Evolutionary conservation across 2,888 invertebrate species (phyloP).

Genomic region (Tanaodytes sp.): DNA sequence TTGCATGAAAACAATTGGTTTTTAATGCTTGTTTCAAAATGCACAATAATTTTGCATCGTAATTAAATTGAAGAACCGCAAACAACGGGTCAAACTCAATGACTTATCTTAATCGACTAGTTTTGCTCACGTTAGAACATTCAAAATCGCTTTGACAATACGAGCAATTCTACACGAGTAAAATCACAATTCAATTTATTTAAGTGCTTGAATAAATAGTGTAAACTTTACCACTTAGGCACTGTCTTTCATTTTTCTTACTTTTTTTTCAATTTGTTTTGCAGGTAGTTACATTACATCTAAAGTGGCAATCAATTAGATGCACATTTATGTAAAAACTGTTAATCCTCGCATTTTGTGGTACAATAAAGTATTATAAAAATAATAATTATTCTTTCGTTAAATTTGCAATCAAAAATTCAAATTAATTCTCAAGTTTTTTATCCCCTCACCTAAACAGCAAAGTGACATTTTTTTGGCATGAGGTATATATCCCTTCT

Average conservation of each 20-base stretch:
- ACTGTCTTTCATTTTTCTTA: constrained; percentile 24
- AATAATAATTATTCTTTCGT: too few species aligned
- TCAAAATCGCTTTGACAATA: constrained; percentile 25
- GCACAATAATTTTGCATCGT: too few species aligned
- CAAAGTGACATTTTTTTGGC: too few species aligned
- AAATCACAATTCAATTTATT: constrained; percentile 35
- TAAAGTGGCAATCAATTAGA: too few species aligned
- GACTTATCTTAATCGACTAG: constrained; percentile 47
- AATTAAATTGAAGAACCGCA: constrained; percentile 19
- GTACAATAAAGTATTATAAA: too few species aligned
- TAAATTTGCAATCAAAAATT: neutral
- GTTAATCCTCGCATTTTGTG: too few species aligned
- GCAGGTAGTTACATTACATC: too few species aligned
- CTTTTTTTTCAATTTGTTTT: constrained; percentile 9
- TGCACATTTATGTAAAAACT: too few species aligned
- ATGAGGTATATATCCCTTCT: too few species aligned
- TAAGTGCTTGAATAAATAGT: constrained; percentile 44
- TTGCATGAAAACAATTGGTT: too few species aligned
- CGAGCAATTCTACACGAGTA: constrained; percentile 36
- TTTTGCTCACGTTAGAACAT: constrained; percentile 39
- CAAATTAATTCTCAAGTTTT: neutral
- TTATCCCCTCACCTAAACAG: too few species aligned
- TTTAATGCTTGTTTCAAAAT: too few species aligned
- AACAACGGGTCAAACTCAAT: constrained; percentile 20
- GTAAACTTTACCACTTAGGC: constrained; percentile 45